These are phyloP conservation scores for Oscheius sp. DNA, from an alignment of 2,888 invertebrate genomes.

Conservation along the genomic window DNA sequence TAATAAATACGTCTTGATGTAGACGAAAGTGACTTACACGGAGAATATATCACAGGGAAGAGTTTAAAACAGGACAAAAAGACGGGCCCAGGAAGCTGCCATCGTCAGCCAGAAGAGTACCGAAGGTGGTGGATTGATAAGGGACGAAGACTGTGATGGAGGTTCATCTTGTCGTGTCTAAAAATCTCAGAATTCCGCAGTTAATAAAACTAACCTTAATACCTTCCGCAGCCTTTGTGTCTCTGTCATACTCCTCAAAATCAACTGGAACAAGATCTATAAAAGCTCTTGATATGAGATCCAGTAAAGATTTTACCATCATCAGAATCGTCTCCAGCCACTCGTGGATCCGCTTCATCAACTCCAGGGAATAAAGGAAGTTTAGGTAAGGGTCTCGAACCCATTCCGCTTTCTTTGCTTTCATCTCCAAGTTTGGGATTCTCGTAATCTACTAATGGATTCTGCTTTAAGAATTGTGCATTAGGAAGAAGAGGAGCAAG, in stretches of 20 bases:
- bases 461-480: slow-evolving; percentile 57
- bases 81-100: slow-evolving; percentile 51
- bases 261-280: slow-evolving; percentile 56
- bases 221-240: slow-evolving; percentile 29
- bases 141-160: slow-evolving; percentile 2
- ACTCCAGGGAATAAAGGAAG: slow-evolving; percentile 52
- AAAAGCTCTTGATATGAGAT: not conserved
- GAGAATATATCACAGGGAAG: slow-evolving; percentile 1
- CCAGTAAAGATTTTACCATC: slow-evolving; percentile 30
- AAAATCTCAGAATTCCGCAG: not conserved
- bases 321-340: slow-evolving; percentile 45
- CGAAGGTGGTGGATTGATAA: slow-evolving; percentile 39
- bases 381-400: slow-evolving; percentile 44
- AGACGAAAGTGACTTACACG: slow-evolving; percentile 24
- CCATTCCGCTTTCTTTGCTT: slow-evolving; percentile 34
- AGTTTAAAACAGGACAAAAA: slow-evolving; percentile 34
- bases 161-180: not conserved
- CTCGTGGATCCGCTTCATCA: slow-evolving; percentile 45
- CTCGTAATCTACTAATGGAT: slow-evolving; percentile 63
- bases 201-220: not conserved
- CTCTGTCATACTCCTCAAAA: slow-evolving; percentile 53
- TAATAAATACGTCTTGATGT: slow-evolving; percentile 22
- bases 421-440: slow-evolving; percentile 42
- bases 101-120: slow-evolving; percentile 51
- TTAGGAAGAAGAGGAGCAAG: slow-evolving; percentile 53